These are phyloP conservation scores for Xanthia icteritia DNA, from an alignment of 2,888 invertebrate genomes.

Conservation along the genomic window DNA sequence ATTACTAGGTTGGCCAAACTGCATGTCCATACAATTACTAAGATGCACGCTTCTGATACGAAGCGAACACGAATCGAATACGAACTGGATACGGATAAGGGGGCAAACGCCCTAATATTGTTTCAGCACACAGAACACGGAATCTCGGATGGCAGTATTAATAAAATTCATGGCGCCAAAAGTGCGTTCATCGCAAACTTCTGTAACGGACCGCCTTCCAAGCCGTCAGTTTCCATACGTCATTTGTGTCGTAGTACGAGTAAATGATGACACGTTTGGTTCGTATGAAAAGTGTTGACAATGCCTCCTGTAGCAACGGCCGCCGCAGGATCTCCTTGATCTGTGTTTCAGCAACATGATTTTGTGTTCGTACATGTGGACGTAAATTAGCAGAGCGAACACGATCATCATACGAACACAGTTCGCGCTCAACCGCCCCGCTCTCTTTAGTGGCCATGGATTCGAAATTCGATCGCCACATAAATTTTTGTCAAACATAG, in stretches of 20 bases:
- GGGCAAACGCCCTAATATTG: neutral
- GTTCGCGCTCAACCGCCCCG: too few species aligned
- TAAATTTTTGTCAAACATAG: too few species aligned
- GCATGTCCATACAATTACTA: too few species aligned
- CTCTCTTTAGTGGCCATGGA: too few species aligned
- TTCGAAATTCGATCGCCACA: too few species aligned
- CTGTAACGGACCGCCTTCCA: neutral
- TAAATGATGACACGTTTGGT: neutral
- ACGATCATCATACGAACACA: too few species aligned
- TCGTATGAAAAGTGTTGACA: neutral
- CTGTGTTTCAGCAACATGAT: conserved; percentile 6
- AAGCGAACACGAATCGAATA: too few species aligned
- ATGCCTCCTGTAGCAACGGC: neutral
- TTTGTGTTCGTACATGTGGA: neutral
- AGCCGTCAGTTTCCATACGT: neutral
- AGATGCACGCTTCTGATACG: too few species aligned
- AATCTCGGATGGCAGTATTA: neutral
- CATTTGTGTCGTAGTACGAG: neutral
- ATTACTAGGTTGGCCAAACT: too few species aligned
- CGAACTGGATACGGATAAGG: too few species aligned
- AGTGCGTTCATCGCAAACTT: neutral
- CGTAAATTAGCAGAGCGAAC: too few species aligned
- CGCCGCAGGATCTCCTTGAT: neutral
- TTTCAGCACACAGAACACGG: neutral
- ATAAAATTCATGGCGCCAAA: neutral